Base-by-base conservation (phyloP, 2,797 vertebrate species). In the Lepilemur septentrionalis region DNA sequence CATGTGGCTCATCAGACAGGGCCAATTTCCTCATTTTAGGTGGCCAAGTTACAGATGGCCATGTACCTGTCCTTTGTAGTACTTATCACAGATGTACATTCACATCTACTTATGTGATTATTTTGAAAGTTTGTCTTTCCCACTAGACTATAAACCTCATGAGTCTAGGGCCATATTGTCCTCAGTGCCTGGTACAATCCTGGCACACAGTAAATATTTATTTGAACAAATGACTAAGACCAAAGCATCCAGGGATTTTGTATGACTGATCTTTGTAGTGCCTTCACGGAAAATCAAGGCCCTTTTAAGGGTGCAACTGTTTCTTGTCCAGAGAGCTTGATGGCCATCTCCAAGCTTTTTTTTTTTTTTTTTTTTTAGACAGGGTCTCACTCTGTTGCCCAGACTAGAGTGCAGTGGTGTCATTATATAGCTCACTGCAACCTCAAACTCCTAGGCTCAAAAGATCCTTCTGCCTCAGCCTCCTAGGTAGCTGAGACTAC, bases 111-210 rank as follows among this genome's bases (percentile, higher is more conserved):
- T 35, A 4, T 32, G 15, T 78, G 43, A 25, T 91, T 52, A 70
- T 88, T 76, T 82, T 91, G 57, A 89, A 87, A 87, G 15, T 20
- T 73, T 87, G 13, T 79, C 43, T 92, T 97, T 55, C 82, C 46
- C 43, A 8, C 43, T 79, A 50, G 50, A 57, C 13, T 63, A 1
- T 35, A 48, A 83, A 38, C 57, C 30, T 75, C 41, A 20, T 6
- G 46, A 91, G 48, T 73, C 12, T 73, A 69, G 59, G n/a, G n/a
- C 55, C 35, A 38, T 48, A 8, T 67, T 91, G 23, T 80, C 41
- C 28, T 67, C 30, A 48, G 28, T 69, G 50, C n/a, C 50, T 81
- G n/a, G 4, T 25, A 65, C 63, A 65, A 38, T 79, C 52, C 48
- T 28, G 46, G 30, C 52, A 91, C 78, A 41, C 38, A 70, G 30